A percentile compares a stretch with the other conserved stretches of the same genome.
Conservation (phyloP, 1,140 invertebrate species). For the Zaprionus davidi region DNA sequence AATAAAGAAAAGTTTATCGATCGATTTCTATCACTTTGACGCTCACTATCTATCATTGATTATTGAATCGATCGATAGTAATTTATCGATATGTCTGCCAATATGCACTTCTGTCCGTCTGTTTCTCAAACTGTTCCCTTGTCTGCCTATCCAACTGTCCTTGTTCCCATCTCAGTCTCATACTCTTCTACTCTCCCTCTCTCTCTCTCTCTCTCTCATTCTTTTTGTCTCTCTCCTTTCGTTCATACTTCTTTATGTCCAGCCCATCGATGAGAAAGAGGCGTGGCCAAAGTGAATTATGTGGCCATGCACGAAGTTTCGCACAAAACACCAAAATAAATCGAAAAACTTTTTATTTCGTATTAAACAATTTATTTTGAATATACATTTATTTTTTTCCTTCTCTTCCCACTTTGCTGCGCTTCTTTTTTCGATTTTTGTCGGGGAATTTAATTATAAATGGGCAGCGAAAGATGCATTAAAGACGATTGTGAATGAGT, state of each 20-base stretch:
- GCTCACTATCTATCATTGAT: too few relatives aligned
- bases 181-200: too few relatives aligned
- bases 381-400: slow-evolving; percentile 38
- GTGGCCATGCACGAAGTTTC: slow-evolving; percentile 61
- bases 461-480: slow-evolving; percentile 17
- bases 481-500: slow-evolving; percentile 24
- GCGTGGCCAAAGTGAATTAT: slow-evolving; percentile 65
- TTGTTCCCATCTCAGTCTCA: not conserved
- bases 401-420: not conserved
- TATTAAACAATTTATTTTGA: slow-evolving; percentile 80
- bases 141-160: not conserved
- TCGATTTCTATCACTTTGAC: too few relatives aligned
- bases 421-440: slow-evolving; percentile 11
- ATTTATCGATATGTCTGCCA: not conserved
- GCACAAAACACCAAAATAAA: slow-evolving; percentile 71
- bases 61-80: not conserved
- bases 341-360: slow-evolving; percentile 79
- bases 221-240: not conserved
- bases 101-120: not conserved
- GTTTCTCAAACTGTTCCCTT: not conserved
- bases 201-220: not conserved
- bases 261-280: slow-evolving; percentile 12
- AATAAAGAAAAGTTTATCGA: too few relatives aligned
- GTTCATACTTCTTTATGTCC: not conserved
- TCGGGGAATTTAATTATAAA: slow-evolving; percentile 42